Base-by-base conservation (phyloP, 92 coral and sea anemone species). In the Micromussa lordhowensis region DNA sequence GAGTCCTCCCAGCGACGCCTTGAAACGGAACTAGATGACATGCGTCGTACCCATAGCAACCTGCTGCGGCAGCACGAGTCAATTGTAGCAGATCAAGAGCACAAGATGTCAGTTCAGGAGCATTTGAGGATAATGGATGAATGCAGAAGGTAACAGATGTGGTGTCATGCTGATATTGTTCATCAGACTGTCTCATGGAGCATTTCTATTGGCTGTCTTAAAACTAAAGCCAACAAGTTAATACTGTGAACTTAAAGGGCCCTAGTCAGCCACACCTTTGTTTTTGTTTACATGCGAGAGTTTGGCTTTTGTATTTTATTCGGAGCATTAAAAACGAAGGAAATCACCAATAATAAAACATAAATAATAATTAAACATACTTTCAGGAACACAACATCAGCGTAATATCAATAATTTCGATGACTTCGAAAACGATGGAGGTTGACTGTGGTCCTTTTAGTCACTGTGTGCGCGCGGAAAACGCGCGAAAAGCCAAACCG, bases 61-160 rank as follows among this genome's bases (percentile, higher is more conserved):
- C 75, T 91, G 69, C 26, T 88, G 38, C 94, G 94, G 49, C 90
- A 98, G 86, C 92, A 93, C 76, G 96, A 96, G 79, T 89, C 79
- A 11, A 80, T 94, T 36, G 68, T 88, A 13, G 83, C 86, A 24
- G 95, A 98, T 78, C 89, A 92, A 58, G 94, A 93, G 61, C 86
- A 86, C 72, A 94, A 92, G 79, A 93, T 98, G 49, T 82, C 91
- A 5, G 82, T 98, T 58, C 92, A 92, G 59, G 96, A 96, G 36
- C 99, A 98, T 75, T 74, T 98, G 82, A 87, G 86, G 22, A 94
- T 93, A 77, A 95, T 98, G 90, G 96, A 98, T 77, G 99, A 96
- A 29, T 96, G 95, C 79, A 87, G 95, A 79, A 96, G 99, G 99
- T 96, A 90, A 4, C 57, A n/a, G 40, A 21, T 9, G 1, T 21